Conservation (phyloP, 2,113 vertebrate genomes). For the Mastomys coucha region DNA sequence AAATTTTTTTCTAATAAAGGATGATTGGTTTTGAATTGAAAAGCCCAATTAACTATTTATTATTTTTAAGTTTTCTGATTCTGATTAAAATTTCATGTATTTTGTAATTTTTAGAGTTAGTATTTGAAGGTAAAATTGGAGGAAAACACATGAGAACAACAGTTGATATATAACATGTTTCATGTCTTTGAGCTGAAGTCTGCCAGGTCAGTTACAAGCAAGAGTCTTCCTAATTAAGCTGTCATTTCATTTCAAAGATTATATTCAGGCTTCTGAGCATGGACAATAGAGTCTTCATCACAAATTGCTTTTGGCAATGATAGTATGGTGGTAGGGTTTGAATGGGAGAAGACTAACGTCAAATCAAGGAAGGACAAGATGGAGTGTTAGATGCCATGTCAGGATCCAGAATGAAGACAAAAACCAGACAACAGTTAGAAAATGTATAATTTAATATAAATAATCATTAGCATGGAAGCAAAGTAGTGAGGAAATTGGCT, state of each 20-base stretch:
- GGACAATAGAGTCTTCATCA: not conserved
- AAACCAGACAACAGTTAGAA: not conserved
- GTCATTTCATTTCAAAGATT: not conserved
- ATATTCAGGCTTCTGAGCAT: not conserved
- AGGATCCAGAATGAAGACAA: not conserved
- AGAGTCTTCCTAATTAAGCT: not conserved
- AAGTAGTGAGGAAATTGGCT: not conserved
- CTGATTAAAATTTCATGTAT: not conserved
- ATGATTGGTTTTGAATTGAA: not conserved
- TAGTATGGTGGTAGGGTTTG: not conserved
- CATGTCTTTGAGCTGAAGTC: not conserved
- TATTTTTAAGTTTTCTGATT: not conserved
- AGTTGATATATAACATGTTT: not conserved
- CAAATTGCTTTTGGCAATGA: not conserved
- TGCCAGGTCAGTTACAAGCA: not conserved
- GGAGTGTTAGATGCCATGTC: not conserved
- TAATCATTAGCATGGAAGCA: not conserved
- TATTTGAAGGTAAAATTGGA: not conserved
- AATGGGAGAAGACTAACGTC: not conserved
- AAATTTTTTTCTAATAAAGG: not conserved
- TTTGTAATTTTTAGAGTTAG: not conserved
- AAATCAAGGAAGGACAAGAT: not conserved
- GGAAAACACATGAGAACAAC: not conserved
- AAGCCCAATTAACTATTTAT: not conserved
- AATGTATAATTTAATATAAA: not conserved